These are phyloP conservation scores for Telmatherina bonti DNA, from an alignment of 2,797 vertebrate species.

Conservation along the genomic window DNA sequence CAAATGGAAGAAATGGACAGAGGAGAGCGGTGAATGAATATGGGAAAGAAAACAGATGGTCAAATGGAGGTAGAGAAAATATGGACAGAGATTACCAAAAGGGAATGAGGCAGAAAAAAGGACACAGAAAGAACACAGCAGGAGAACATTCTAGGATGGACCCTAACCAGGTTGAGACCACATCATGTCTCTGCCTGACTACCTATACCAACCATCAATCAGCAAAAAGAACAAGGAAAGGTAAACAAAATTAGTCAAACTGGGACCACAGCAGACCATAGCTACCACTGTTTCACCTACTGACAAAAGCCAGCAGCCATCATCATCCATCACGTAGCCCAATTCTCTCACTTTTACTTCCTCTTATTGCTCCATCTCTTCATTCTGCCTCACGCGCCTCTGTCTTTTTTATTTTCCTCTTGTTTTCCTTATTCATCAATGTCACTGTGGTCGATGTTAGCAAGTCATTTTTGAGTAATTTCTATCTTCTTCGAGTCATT, in stretches of 20 bases:
- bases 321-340: conserved; percentile 66
- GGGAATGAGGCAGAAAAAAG: conserved; percentile 69
- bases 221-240: conserved; percentile 71
- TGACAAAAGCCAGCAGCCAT: conserved; percentile 61
- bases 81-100: conserved; percentile 39
- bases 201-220: conserved; percentile 72
- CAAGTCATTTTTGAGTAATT: conserved; percentile 60
- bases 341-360: conserved; percentile 66
- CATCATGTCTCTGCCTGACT: conserved; percentile 73
- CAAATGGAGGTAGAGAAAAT: conserved; percentile 45
- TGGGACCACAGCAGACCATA: conserved; percentile 56
- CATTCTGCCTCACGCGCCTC: conserved; percentile 41
- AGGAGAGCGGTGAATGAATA: conserved; percentile 19
- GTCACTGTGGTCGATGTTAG: conserved; percentile 45
- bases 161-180: conserved; percentile 60
- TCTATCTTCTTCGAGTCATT: conserved; percentile 62
- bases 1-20: neutral
- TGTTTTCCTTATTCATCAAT: conserved; percentile 57
- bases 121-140: conserved; percentile 40
- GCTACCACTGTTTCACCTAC: conserved; percentile 61
- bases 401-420: conserved; percentile 28
- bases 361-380: conserved; percentile 50
- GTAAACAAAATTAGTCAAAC: conserved; percentile 72
- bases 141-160: conserved; percentile 46
- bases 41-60: conserved; percentile 27